A percentile compares a stretch with the other conserved stretches of the same genome.
Conservation (phyloP, 37 sponge, comb jelly and placozoan species). For the Eunapius fragilis region DNA sequence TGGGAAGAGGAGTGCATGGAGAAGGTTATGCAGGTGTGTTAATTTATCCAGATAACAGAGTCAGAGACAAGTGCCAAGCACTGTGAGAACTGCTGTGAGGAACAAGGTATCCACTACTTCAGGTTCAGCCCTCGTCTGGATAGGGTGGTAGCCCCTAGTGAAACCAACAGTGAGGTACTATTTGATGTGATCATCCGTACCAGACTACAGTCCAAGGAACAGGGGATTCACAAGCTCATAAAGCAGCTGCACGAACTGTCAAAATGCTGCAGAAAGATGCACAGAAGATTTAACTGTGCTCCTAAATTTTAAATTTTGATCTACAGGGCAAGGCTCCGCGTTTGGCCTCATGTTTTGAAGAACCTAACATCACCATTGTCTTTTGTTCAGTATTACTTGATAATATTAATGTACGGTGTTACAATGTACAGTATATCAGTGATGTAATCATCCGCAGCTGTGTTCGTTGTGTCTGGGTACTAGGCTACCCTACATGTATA, state of each 20-base stretch:
- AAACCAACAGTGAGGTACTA: conserved; percentile 29
- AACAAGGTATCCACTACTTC: conserved; percentile 59
- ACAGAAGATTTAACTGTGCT: background rate
- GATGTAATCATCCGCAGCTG: too few species aligned
- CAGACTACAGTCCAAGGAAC: background rate
- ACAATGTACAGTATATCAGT: too few species aligned
- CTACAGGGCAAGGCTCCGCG: too few species aligned
- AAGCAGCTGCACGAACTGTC: background rate
- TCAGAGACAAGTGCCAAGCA: conserved; percentile 1
- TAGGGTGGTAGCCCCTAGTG: conserved; percentile 29
- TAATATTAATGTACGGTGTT: too few species aligned
- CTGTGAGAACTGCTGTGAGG: conserved; percentile 48
- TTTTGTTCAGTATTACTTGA: too few species aligned
- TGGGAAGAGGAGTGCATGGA: too few species aligned
- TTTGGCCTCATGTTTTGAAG: background rate
- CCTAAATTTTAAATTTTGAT: background rate
- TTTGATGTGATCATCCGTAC: conserved; percentile 30
- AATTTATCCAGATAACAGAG: conserved; percentile 31
- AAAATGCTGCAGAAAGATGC: background rate
- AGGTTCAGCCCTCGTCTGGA: conserved; percentile 51
- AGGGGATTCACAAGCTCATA: background rate
- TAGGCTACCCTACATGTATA: too few species aligned
- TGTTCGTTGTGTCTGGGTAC: too few species aligned
- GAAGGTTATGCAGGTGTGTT: too few species aligned
- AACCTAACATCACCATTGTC: too few species aligned